Evolutionary conservation across 2,797 vertebrate genomes (phyloP).

Genomic region (Cossypha niveicapilla): DNA sequence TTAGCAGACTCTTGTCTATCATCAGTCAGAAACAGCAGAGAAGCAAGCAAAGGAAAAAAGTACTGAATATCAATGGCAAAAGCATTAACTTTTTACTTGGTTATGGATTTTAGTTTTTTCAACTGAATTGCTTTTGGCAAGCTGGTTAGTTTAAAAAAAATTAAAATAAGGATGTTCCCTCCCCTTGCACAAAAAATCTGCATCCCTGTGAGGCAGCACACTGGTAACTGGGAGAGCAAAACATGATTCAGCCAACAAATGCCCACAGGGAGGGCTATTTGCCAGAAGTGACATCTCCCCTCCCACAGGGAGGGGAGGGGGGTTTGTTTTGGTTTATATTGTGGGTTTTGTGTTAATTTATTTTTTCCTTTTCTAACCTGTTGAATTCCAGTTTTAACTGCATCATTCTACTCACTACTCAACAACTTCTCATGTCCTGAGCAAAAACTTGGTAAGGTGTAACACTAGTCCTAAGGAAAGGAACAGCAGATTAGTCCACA

Average conservation of each 20-base stretch:
- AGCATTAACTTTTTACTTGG: rapidly evolving
- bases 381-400: not conserved
- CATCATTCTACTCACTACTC: not conserved
- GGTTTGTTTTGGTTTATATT: not conserved
- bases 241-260: not conserved
- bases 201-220: not conserved
- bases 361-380: not conserved
- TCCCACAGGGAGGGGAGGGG: rapidly evolving
- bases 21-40: not conserved
- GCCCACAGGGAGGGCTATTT: not conserved
- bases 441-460: not conserved
- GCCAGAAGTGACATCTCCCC: not conserved
- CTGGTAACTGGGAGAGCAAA: not conserved
- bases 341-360: not conserved
- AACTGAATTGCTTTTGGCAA: not conserved
- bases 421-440: not conserved
- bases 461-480: not conserved
- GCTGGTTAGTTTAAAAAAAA: not conserved
- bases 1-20: not conserved
- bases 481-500: rapidly evolving
- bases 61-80: not conserved
- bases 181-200: not conserved
- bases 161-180: no score
- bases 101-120: not conserved
- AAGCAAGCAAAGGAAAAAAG: not conserved